phyloP scores from a whole-genome alignment of 2,888 invertebrate genomes.

The Luffia ferchaultella region DNA sequence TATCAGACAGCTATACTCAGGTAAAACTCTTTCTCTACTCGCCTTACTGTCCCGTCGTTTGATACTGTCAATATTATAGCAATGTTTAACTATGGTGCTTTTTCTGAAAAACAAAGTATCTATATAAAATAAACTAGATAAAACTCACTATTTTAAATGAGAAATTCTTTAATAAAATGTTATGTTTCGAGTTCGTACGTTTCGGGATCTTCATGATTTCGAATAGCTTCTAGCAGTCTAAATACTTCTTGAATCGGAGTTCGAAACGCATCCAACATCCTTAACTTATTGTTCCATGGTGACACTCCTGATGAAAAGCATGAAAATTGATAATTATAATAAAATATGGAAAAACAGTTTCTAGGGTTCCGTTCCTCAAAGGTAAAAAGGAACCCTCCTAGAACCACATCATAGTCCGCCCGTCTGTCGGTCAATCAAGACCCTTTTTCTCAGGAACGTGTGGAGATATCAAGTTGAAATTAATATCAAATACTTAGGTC shows the following conservation, averaged over 20 bases:
- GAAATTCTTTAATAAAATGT: constrained; percentile 18
- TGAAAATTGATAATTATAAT: constrained; percentile 16
- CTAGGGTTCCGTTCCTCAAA: no score
- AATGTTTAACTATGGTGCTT: constrained; percentile 79
- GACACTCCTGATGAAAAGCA: constrained; percentile 82
- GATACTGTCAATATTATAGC: constrained; percentile 85
- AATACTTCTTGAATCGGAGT: constrained; percentile 91
- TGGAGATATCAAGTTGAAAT: no score
- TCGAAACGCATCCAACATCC: constrained; percentile 89
- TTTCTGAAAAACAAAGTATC: constrained; percentile 54
- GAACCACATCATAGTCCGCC: no score
- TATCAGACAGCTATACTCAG: constrained; percentile 91
- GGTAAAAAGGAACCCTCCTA: no score
- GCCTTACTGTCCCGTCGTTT: constrained; percentile 67
- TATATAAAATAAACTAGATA: background rate
- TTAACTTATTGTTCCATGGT: constrained; percentile 86
- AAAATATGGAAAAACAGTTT: constrained; percentile 3
- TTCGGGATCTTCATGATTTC: constrained; percentile 80
- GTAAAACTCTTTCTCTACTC: constrained; percentile 73
- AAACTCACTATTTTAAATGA: background rate
- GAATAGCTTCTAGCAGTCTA: constrained; percentile 83
- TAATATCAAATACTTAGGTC: no score
- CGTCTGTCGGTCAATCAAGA: background rate
- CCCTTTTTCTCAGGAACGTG: no score
- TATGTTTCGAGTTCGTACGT: constrained; percentile 56